These are phyloP conservation scores for Palythoa grandiflora DNA, from an alignment of 92 coral and sea anemone species.

Conservation along the genomic window DNA sequence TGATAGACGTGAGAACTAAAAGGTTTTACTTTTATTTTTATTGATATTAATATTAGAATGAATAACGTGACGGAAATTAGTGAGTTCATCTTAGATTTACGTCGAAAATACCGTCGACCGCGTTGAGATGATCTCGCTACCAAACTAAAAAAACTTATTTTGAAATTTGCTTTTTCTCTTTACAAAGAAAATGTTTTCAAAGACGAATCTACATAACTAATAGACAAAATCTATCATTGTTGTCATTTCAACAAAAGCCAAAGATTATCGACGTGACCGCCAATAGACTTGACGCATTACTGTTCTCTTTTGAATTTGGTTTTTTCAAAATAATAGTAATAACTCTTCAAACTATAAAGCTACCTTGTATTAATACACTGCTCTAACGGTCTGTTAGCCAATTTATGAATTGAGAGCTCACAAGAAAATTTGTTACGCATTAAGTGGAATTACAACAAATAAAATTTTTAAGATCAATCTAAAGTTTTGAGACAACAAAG, in stretches of 20 bases:
- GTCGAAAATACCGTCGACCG: background rate
- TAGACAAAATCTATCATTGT: background rate
- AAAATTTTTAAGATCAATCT: background rate
- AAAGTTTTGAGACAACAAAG: conserved; percentile 17
- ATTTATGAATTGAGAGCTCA: background rate
- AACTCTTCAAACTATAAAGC: background rate
- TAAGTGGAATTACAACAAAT: background rate
- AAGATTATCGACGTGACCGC: conserved; percentile 8
- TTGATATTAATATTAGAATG: background rate
- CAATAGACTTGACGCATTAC: background rate
- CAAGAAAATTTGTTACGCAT: background rate
- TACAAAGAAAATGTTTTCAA: background rate
- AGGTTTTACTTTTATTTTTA: background rate
- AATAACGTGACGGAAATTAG: background rate
- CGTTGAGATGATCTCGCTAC: background rate
- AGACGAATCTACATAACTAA: conserved; percentile 10
- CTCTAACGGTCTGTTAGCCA: background rate
- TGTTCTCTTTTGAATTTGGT: background rate
- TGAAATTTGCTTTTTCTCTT: background rate
- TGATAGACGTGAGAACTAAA: background rate
- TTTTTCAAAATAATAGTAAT: background rate
- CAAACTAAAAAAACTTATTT: background rate
- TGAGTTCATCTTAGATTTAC: background rate
- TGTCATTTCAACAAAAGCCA: background rate
- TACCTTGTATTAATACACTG: background rate